Evolutionary conservation across 64 coral and sea anemone genomes (phyloP).

Genomic region (Stichodactyla mertensii): DNA sequence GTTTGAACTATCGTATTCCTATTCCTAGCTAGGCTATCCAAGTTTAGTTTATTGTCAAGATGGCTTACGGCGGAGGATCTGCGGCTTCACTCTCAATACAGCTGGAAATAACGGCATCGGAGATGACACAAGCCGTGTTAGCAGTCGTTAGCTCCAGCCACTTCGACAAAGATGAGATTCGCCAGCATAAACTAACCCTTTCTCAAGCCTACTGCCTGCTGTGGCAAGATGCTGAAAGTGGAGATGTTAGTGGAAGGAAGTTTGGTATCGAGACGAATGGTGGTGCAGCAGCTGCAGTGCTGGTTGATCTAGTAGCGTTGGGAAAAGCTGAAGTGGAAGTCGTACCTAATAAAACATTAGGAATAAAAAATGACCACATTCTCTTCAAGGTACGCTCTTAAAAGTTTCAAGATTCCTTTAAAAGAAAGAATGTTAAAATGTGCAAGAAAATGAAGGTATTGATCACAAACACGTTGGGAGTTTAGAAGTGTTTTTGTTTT

Average conservation of each 20-base stretch:
- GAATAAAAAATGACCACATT: constrained; percentile 16
- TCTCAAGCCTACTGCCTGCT: constrained; percentile 41
- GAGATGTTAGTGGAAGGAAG: constrained; percentile 18
- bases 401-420: too few species aligned
- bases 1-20: too few species aligned
- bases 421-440: not conserved
- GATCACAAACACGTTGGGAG: too few species aligned
- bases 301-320: constrained; percentile 24
- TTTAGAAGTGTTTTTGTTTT: too few species aligned
- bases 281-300: constrained; percentile 2
- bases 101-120: too few species aligned
- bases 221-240: constrained; percentile 43
- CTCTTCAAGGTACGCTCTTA: constrained; percentile 23
- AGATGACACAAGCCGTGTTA: not conserved
- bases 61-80: too few species aligned
- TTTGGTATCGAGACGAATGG: not conserved
- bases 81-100: too few species aligned
- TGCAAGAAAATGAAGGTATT: not conserved
- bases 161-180: constrained; percentile 4
- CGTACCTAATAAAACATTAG: constrained; percentile 18
- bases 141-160: not conserved
- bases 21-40: too few species aligned
- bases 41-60: too few species aligned
- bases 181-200: not conserved
- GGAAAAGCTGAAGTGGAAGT: constrained; percentile 30